Conservation (phyloP, 2,797 vertebrate genomes). For the Thripadectes ignobilis region DNA sequence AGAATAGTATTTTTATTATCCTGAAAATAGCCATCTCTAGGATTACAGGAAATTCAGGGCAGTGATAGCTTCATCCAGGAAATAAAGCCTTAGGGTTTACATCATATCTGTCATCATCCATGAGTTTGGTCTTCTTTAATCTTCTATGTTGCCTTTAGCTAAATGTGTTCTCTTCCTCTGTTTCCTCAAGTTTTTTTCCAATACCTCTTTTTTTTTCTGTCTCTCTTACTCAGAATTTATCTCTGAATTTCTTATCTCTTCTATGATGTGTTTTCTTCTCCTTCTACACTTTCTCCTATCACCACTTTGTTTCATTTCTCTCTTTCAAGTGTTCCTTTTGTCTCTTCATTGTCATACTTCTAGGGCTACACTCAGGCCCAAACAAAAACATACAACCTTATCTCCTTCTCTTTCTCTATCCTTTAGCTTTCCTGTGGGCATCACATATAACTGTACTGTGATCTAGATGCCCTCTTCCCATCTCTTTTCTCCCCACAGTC, state of each 20-base stretch:
- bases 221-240: slow-evolving; percentile 14
- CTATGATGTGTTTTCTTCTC: slow-evolving; percentile 5
- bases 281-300: not conserved
- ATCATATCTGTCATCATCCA: slow-evolving; percentile 5
- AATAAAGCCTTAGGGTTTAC: not conserved
- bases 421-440: slow-evolving; percentile 7
- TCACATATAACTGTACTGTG: not conserved
- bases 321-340: slow-evolving; percentile 26
- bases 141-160: slow-evolving; percentile 16
- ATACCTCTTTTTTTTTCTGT: not conserved
- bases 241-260: not conserved
- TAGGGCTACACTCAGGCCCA: not conserved
- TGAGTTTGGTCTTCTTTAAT: slow-evolving; percentile 9
- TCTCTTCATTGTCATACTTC: not conserved
- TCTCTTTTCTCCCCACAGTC: slow-evolving; percentile 1
- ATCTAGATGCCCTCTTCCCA: not conserved
- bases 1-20: not conserved
- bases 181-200: not conserved
- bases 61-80: not conserved
- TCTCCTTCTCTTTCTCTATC: not conserved
- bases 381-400: not conserved
- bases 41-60: not conserved
- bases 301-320: slow-evolving; percentile 24
- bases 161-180: slow-evolving; percentile 33
- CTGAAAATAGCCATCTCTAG: not conserved